Base-by-base conservation (phyloP, 2,113 vertebrate species). In the Cephalopterus ornatus region DNA sequence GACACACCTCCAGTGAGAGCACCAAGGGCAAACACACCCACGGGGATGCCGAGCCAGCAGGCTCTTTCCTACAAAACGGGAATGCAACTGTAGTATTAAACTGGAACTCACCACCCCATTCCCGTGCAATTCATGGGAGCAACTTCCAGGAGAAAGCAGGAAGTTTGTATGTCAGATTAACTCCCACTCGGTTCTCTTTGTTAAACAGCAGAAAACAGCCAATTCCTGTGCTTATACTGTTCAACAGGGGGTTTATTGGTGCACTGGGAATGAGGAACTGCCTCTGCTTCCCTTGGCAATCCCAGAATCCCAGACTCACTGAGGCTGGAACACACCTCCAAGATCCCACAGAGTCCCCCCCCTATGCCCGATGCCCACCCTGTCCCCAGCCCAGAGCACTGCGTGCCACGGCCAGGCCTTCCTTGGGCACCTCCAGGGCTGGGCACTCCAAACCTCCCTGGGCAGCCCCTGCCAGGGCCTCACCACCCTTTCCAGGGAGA, bases 141-240 rank as follows among this genome's bases (percentile, higher is more conserved):
- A 16, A 24, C 55, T 66, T 44, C 3, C 59, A 33, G 49, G 37
- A 50, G 49, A 18, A 65, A 41, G 6, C 4, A 33, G 17, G 24
- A 2, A 0, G 35, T 33, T 2, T 12, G 1, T 3, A 1, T 5
- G 8, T 12, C 27, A 44, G 46, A 26, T 23, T 16, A 18, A 37
- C 19, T 6, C 19, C 42, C 58, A 33, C 58, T 55, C n/a, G n/a
- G 37, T 10, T 14, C 66, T 46, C 67, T 21, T 50, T 32, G 56
- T 49, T 18, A 42, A 23, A 13, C 14, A 9, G 42, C 0, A 42
- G 68, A 15, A 62, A 85, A 41, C 0, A 26, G 28, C 13, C 62
- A 30, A 2, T 5, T 28, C 55, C 56, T 50, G 21, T 6, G 23
- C 44, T 55, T 5, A 4, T 0, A 6, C 35, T 35, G 17, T 3